Evolutionary conservation across 2,888 invertebrate species (phyloP).

Genomic region (Boloria selene): DNA sequence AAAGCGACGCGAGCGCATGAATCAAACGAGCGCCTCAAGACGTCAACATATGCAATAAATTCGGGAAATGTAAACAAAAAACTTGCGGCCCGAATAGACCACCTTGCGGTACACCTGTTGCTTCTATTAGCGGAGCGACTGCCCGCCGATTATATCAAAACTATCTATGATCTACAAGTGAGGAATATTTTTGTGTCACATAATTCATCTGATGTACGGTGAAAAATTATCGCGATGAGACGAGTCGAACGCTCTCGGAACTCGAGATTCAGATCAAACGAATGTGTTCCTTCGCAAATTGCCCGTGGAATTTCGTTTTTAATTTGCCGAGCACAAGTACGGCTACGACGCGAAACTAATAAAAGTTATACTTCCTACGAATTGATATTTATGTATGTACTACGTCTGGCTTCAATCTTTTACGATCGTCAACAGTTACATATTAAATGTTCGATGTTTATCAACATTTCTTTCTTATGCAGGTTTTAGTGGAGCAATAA

Average conservation of each 20-base stretch:
- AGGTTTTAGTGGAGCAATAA: constrained; percentile 79
- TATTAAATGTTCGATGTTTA: constrained; percentile 82
- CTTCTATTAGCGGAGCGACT: constrained; percentile 66
- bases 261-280: constrained; percentile 63
- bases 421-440: constrained; percentile 81
- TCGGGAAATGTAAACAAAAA: constrained; percentile 77
- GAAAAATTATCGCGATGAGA: constrained; percentile 67
- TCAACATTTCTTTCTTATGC: constrained; percentile 82
- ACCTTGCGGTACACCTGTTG: constrained; percentile 79
- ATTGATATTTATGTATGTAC: constrained; percentile 73
- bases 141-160: constrained; percentile 62
- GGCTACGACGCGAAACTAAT: constrained; percentile 64
- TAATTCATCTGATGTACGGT: constrained; percentile 67
- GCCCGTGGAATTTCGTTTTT: constrained; percentile 69
- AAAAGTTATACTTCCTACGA: constrained; percentile 71
- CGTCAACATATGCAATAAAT: constrained; percentile 77
- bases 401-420: constrained; percentile 76
- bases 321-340: constrained; percentile 64
- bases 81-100: constrained; percentile 65
- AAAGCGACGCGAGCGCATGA: constrained; percentile 78
- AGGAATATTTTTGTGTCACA: constrained; percentile 51
- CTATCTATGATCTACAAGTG: constrained; percentile 31
- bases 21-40: constrained; percentile 77
- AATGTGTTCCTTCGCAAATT: constrained; percentile 65
- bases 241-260: constrained; percentile 52